Evolutionary conservation across 2,797 vertebrate species (phyloP).

Genomic region (Sylvia borin): DNA sequence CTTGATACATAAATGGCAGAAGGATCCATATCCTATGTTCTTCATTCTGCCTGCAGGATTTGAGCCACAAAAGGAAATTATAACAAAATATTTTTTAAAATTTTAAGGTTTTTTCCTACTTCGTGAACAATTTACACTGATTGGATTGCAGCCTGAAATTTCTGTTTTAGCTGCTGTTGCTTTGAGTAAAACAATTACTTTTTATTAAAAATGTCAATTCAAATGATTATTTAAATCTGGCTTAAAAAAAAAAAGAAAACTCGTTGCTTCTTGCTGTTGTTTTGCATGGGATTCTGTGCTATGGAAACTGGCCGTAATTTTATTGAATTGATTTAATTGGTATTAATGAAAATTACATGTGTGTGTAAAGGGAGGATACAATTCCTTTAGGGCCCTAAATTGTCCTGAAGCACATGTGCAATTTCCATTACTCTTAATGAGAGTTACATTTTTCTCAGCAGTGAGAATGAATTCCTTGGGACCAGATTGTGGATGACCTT

Average conservation of each 20-base stretch:
- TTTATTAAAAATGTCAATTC: constrained; percentile 71
- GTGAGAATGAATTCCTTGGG: constrained; percentile 30
- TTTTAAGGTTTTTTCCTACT: constrained; percentile 19
- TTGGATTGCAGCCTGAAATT: constrained; percentile 60
- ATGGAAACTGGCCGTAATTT: constrained; percentile 43
- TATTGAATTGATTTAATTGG: constrained; percentile 57
- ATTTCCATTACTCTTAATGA: constrained; percentile 43
- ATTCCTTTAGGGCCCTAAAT: constrained; percentile 46
- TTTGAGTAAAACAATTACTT: constrained; percentile 67
- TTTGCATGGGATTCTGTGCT: constrained; percentile 39
- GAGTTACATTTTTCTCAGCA: constrained; percentile 20
- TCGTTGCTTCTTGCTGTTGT: neutral
- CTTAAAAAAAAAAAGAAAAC: neutral
- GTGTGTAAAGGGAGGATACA: constrained; percentile 32
- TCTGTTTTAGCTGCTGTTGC: constrained; percentile 53
- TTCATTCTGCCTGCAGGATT: constrained; percentile 31
- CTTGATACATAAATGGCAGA: neutral
- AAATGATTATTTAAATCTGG: constrained; percentile 53
- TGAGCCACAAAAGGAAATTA: constrained; percentile 34
- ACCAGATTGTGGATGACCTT: neutral
- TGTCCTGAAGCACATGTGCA: constrained; percentile 51
- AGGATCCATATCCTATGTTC: neutral
- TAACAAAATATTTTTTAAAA: neutral
- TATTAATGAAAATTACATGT: constrained; percentile 66
- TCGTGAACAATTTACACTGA: constrained; percentile 49